A percentile compares a stretch with the other conserved stretches of the same genome.
Conservation (phyloP, 2,888 invertebrate genomes). For the Lasioglossum malachurum region DNA sequence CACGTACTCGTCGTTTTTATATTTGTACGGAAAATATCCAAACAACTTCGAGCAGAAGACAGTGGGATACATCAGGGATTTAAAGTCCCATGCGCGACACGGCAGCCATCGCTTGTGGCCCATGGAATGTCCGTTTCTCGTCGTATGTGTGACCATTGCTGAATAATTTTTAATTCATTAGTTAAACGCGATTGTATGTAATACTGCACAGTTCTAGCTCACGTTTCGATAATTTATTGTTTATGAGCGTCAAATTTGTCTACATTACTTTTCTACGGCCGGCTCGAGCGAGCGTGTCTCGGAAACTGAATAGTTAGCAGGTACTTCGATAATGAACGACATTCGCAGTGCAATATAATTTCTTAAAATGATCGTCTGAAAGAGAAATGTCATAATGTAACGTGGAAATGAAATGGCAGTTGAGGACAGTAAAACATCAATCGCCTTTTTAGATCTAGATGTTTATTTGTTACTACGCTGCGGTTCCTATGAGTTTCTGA, state of each 20-base stretch:
- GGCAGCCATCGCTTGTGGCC: neutral
- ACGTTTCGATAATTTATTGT: too few relatives aligned
- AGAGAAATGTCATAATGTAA: too few relatives aligned
- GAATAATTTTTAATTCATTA: neutral
- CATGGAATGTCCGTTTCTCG: neutral
- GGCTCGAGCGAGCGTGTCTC: neutral
- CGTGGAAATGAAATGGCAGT: too few relatives aligned
- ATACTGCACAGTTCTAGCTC: too few relatives aligned
- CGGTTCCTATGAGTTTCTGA: too few relatives aligned
- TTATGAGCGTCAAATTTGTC: too few relatives aligned
- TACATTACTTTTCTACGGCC: neutral
- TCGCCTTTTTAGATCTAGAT: too few relatives aligned
- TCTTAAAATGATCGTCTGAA: neutral
- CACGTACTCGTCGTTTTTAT: neutral
- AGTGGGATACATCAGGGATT: neutral
- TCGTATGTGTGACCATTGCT: neutral
- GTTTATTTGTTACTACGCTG: too few relatives aligned
- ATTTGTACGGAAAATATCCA: neutral
- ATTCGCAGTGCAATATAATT: neutral
- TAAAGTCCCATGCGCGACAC: neutral
- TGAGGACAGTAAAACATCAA: too few relatives aligned
- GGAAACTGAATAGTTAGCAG: neutral
- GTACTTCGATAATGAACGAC: neutral
- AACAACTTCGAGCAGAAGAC: neutral
- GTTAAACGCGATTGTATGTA: neutral